Percentiles rank a stretch among this genome's conserved stretches.
Evolutionary conservation across 2,888 invertebrate species (phyloP).

Genomic region (Dryobotodes eremita): DNA sequence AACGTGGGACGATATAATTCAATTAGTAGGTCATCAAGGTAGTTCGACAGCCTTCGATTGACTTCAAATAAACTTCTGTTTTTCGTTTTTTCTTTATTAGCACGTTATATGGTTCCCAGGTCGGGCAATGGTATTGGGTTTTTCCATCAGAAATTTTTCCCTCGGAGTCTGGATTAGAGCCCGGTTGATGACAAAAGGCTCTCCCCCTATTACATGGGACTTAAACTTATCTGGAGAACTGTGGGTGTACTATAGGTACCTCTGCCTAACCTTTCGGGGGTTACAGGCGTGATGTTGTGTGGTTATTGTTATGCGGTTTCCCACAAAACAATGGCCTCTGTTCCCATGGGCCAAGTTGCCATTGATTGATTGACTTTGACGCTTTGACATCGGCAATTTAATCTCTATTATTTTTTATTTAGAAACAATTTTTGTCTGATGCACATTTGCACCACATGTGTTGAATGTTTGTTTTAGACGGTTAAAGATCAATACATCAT

Average conservation of each 20-base stretch:
- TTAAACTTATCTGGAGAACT: no score
- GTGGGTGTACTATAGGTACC: no score
- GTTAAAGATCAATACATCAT: no score
- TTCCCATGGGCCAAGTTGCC: not conserved
- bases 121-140: not conserved
- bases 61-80: no score
- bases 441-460: no score
- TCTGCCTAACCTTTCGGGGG: not conserved
- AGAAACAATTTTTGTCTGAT: not conserved
- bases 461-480: no score
- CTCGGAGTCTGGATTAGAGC: not conserved
- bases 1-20: not conserved
- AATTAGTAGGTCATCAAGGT: constrained; percentile 8
- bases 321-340: not conserved
- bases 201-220: no score
- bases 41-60: not conserved
- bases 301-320: not conserved
- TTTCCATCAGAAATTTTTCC: not conserved
- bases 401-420: not conserved
- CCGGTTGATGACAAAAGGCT: no score
- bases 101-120: not conserved
- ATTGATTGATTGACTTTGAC: not conserved
- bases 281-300: not conserved
- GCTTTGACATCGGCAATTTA: not conserved
- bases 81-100: no score